Conservation (phyloP, 1,140 invertebrate species). For the Venustaconcha ellipsiformis region DNA sequence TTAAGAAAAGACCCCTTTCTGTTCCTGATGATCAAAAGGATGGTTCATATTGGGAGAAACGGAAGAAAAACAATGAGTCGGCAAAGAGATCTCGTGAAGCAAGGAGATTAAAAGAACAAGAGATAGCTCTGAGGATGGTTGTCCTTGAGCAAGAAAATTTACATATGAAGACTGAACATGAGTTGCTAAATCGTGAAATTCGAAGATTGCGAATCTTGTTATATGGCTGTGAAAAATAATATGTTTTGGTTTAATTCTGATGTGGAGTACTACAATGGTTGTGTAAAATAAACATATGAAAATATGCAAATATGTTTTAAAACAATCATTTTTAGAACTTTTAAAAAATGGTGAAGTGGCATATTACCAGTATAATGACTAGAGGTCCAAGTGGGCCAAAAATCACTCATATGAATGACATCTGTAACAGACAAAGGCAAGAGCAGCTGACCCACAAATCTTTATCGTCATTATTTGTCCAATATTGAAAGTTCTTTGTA, state of each 20-base stretch:
- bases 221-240: slow-evolving; percentile 43
- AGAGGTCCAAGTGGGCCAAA: too few relatives aligned
- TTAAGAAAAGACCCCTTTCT: too few relatives aligned
- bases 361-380: too few relatives aligned
- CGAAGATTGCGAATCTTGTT: slow-evolving; percentile 60
- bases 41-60: slow-evolving; percentile 66
- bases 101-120: slow-evolving; percentile 70
- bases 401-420: too few relatives aligned
- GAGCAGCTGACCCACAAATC: too few relatives aligned
- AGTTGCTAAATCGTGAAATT: slow-evolving; percentile 59
- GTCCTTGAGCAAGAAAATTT: slow-evolving; percentile 68
- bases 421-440: too few relatives aligned
- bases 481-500: too few relatives aligned
- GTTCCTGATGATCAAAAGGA: slow-evolving; percentile 74
- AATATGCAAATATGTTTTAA: too few relatives aligned
- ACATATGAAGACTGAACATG: slow-evolving; percentile 63
- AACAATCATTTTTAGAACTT: too few relatives aligned
- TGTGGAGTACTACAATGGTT: too few relatives aligned
- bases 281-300: neutral
- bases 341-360: too few relatives aligned
- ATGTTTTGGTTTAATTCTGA: neutral
- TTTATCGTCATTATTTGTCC: too few relatives aligned
- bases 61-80: slow-evolving; percentile 70
- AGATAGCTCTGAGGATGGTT: slow-evolving; percentile 79
- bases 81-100: slow-evolving; percentile 68